Evolutionary conservation across 1,140 invertebrate genomes (phyloP).

Genomic region (Neoseiulus cucumeris): DNA sequence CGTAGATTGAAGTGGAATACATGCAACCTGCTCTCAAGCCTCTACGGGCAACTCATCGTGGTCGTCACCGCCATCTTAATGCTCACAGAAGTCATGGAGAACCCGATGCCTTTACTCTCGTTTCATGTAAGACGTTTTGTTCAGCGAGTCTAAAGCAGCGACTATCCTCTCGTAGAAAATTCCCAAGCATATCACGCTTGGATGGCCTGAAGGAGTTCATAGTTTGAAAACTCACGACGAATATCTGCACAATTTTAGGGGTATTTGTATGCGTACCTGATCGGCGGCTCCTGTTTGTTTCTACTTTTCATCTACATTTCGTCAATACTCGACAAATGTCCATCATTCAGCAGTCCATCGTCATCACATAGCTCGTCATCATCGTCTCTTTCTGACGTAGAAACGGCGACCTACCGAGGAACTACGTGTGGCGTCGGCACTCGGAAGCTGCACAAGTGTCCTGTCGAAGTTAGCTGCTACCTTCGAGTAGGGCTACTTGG

Average conservation of each 20-base stretch:
- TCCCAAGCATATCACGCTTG: not conserved
- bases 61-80: slow-evolving; percentile 37
- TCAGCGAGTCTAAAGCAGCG: no score
- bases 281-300: slow-evolving; percentile 39
- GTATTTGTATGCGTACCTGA: slow-evolving; percentile 41
- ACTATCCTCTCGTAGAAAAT: not conserved
- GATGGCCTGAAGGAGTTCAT: not conserved
- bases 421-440: slow-evolving; percentile 34
- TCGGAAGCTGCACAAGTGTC: slow-evolving; percentile 30
- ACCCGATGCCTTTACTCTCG: slow-evolving; percentile 34
- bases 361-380: not conserved
- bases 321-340: slow-evolving; percentile 37
- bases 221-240: slow-evolving; percentile 1
- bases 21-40: slow-evolving; percentile 22
- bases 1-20: slow-evolving; percentile 5
- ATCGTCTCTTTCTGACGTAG: slow-evolving; percentile 13
- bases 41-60: slow-evolving; percentile 41
- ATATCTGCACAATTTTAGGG: slow-evolving; percentile 28
- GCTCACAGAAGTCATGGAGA: slow-evolving; percentile 39
- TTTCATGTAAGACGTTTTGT: slow-evolving; percentile 35
- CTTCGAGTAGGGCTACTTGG: slow-evolving; percentile 43
- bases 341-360: slow-evolving; percentile 17
- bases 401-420: slow-evolving; percentile 20
- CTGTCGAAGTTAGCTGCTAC: slow-evolving; percentile 40
- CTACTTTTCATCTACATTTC: slow-evolving; percentile 44